phyloP scores from a whole-genome alignment of 2,888 invertebrate genomes.

The Abrostola tripartita region DNA sequence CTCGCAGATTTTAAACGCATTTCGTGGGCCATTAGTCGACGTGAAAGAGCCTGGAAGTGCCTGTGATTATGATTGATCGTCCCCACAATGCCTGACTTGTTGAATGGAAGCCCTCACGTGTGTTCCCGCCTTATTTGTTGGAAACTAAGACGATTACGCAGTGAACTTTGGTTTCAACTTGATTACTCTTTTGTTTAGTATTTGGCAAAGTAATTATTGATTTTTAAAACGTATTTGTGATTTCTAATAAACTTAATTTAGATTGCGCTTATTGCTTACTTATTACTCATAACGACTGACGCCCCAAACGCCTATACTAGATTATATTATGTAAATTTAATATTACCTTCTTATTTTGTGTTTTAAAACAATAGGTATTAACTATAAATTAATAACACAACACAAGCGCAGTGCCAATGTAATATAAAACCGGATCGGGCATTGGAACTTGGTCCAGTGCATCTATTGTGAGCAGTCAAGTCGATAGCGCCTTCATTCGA shows the following conservation, averaged over 20 bases:
- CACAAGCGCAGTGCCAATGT: slow-evolving; percentile 46
- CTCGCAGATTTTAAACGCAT: slow-evolving; percentile 87
- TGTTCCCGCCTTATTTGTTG: slow-evolving; percentile 75
- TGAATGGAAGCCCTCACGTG: slow-evolving; percentile 82
- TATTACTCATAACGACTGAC: no score
- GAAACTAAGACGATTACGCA: slow-evolving; percentile 66
- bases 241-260: no score
- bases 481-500: slow-evolving; percentile 73
- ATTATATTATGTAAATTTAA: no score
- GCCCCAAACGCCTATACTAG: no score
- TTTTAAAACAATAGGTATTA: slow-evolving; percentile 2
- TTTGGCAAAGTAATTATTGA: slow-evolving; percentile 26
- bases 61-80: slow-evolving; percentile 87
- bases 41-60: slow-evolving; percentile 86
- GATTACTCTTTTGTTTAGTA: slow-evolving; percentile 58
- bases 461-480: slow-evolving; percentile 76
- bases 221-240: no score
- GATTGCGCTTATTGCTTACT: no score
- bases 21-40: slow-evolving; percentile 87
- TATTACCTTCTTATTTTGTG: no score
- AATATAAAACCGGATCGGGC: slow-evolving; percentile 62
- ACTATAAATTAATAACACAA: slow-evolving; percentile 30
- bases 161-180: slow-evolving; percentile 50
- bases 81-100: slow-evolving; percentile 84
- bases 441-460: slow-evolving; percentile 72